A percentile compares a stretch with the other conserved stretches of the same genome.
These are phyloP conservation scores for Drosophila sp. DNA, from an alignment of 1,140 invertebrate species.

Conservation along the genomic window DNA sequence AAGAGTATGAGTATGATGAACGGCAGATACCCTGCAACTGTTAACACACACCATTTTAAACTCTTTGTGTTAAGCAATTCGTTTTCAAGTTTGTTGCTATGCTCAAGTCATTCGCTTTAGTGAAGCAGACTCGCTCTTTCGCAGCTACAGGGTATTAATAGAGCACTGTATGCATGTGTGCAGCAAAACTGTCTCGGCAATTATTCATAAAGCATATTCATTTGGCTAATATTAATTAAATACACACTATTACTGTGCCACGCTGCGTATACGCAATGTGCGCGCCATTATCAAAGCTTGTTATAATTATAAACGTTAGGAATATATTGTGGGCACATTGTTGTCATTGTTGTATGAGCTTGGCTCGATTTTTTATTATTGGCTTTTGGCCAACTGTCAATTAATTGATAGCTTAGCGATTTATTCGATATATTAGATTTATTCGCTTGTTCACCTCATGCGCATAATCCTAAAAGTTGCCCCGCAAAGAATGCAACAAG, in stretches of 20 bases:
- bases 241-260: constrained; percentile 60
- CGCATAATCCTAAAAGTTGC: constrained; percentile 7
- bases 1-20: not conserved
- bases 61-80: not conserved
- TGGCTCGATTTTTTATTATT: constrained; percentile 56
- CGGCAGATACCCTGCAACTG: not conserved
- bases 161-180: not conserved
- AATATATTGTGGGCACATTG: not conserved
- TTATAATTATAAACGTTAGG: constrained; percentile 53
- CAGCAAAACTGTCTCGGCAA: constrained; percentile 34
- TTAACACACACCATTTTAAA: not conserved
- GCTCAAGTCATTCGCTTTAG: too few relatives aligned
- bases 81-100: too few relatives aligned
- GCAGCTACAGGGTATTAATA: not conserved
- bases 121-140: not conserved
- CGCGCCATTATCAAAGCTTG: constrained; percentile 17
- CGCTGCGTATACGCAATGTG: constrained; percentile 40
- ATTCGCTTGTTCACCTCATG: not conserved
- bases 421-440: constrained; percentile 5
- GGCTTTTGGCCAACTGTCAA: constrained; percentile 47
- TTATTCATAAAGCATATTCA: constrained; percentile 68
- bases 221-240: constrained; percentile 76
- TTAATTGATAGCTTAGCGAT: constrained; percentile 61
- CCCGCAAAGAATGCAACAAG: constrained; percentile 24
- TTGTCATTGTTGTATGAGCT: not conserved